Percentiles rank a stretch among this genome's conserved stretches.
Evolutionary conservation across 2,888 invertebrate genomes (phyloP).

Genomic region (Venusia cambrica): DNA sequence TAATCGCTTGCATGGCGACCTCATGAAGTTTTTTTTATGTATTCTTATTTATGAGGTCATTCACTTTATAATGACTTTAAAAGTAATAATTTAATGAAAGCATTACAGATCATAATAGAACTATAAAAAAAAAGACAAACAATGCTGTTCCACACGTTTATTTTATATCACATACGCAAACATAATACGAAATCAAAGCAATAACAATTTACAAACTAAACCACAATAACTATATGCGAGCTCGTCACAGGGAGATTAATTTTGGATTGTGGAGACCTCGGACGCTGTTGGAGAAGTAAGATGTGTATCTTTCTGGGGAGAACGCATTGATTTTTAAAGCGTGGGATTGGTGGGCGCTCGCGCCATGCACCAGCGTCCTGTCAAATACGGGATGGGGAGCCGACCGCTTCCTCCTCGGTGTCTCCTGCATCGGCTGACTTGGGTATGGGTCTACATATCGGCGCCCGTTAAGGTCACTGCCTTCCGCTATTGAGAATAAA

Average conservation of each 20-base stretch:
- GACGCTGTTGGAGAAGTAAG: slow-evolving; percentile 56
- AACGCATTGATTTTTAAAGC: slow-evolving; percentile 59
- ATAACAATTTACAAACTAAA: slow-evolving; percentile 7
- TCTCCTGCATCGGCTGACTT: slow-evolving; percentile 69
- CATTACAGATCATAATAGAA: no score
- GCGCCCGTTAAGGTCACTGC: slow-evolving; percentile 67
- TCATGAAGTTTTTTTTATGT: no score
- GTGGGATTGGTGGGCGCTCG: slow-evolving; percentile 42
- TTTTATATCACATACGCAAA: slow-evolving; percentile 7
- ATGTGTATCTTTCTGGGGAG: slow-evolving; percentile 66
- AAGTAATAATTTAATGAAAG: no score
- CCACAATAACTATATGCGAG: no score
- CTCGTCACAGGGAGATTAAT: no score
- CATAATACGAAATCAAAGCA: slow-evolving; percentile 5
- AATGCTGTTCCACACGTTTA: slow-evolving; percentile 19
- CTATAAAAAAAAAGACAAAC: slow-evolving; percentile 21
- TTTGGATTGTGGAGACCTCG: slow-evolving; percentile 41
- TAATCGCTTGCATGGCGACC: no score
- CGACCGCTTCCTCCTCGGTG: slow-evolving; percentile 68
- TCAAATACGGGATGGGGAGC: slow-evolving; percentile 55
- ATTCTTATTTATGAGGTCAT: no score
- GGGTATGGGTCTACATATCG: slow-evolving; percentile 74
- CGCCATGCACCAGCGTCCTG: slow-evolving; percentile 42
- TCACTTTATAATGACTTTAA: no score
- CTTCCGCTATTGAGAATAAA: slow-evolving; percentile 75